Evolutionary conservation across 2,888 invertebrate genomes (phyloP), one percentile per base, ranked within the genome.

Genomic region (Andrena praecox): DNA sequence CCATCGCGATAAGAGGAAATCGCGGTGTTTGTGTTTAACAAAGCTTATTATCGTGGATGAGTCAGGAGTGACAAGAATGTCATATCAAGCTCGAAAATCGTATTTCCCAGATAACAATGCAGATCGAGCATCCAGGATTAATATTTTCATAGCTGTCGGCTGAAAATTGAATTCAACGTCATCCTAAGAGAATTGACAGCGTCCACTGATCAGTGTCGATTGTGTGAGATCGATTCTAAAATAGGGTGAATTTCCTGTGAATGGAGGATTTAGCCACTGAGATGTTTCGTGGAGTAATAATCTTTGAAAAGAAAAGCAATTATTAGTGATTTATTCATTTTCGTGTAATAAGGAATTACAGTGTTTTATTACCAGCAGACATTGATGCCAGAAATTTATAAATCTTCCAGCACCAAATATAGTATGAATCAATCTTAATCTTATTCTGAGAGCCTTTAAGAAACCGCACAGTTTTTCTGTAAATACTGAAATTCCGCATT

Each of bases 1-100:
- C 86, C 84, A 42, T 0, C 29, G 33, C 73, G 86, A 87, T 87
- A 87, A 86, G 42, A 42, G 82, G 35, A 35, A 71, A 75, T 74
- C 72, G 60, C 69, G 67, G 29, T 75, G 72, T 83, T 84, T 84
- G 54, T 73, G 8, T 50, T 31, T 60, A 77, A 77, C 77, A 81
- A 83, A 73, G 73, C 82, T 77, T 50, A 66, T 68, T 52, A 35
- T 31, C 48, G 72, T 35, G 60, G 20, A 48, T n/a, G 29, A 42
- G 48, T 10, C 54, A 59, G 27, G 33, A 33, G 48, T 56, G 72
- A 70, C 76, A 60, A 69, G 73, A 83, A 68, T 59, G 68, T 63
- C 62, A 20, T 48, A 72, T 80, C 62, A 68, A 62, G 12, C 16
- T 67, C 16, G 52, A 80, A 71, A 77, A 54, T 54, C 20, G 70